These are phyloP conservation scores for Scaptomyza hsui DNA, from an alignment of 1,140 invertebrate genomes.

Conservation along the genomic window DNA sequence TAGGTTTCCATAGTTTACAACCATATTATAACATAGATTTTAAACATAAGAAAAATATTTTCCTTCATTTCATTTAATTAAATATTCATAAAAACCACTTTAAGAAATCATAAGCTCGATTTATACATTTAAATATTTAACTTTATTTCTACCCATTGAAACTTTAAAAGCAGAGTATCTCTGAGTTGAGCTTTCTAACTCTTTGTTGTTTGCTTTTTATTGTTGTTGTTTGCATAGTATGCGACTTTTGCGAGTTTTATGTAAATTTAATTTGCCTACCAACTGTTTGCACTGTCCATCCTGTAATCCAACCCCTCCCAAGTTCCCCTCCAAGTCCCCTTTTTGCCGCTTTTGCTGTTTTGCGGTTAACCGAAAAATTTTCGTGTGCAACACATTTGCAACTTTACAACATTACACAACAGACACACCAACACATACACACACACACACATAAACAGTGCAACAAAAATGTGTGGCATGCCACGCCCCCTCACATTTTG, in stretches of 20 bases:
- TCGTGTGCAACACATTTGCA: conserved; percentile 63
- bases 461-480: background rate
- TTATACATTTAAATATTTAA: too few species aligned
- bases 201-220: conserved; percentile 10
- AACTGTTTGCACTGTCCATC: conserved; percentile 21
- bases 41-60: too few species aligned
- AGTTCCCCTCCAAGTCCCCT: background rate
- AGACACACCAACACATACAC: conserved; percentile 11
- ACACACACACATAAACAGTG: background rate
- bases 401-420: conserved; percentile 46
- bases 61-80: too few species aligned
- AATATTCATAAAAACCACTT: too few species aligned
- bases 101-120: too few species aligned
- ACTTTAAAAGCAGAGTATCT: conserved; percentile 4
- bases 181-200: background rate
- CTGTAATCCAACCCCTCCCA: background rate
- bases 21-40: too few species aligned
- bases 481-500: conserved; percentile 4
- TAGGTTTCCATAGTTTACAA: too few species aligned
- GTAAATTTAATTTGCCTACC: conserved; percentile 68
- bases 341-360: conserved; percentile 41
- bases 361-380: conserved; percentile 68
- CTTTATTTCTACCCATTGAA: too few species aligned
- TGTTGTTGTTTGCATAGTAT: conserved; percentile 6
- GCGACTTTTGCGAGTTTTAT: conserved; percentile 35